These are phyloP conservation scores for Galago senegalensis DNA, from an alignment of 2,797 vertebrate species.

Conservation along the genomic window DNA sequence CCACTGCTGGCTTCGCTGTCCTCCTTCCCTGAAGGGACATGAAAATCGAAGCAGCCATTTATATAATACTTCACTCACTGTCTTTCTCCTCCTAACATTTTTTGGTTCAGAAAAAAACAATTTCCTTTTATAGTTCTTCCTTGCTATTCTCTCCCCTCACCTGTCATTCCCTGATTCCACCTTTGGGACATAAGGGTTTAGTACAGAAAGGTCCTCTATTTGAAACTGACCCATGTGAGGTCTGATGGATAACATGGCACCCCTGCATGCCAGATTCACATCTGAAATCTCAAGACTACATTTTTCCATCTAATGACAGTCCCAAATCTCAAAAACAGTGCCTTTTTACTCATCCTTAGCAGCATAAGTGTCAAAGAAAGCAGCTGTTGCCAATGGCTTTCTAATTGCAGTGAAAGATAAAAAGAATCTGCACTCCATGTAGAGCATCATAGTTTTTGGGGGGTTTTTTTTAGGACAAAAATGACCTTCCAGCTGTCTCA, in stretches of 20 bases:
- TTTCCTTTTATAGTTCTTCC: not conserved
- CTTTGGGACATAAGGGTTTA: not conserved
- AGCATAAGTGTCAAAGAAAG: fast-evolving
- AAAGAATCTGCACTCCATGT: not conserved
- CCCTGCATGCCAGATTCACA: not conserved
- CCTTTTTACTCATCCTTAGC: too few relatives aligned
- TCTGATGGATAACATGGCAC: not conserved
- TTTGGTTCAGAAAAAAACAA: fast-evolving
- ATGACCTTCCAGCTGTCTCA: too few relatives aligned
- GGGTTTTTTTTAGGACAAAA: not conserved
- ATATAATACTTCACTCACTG: not conserved
- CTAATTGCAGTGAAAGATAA: not conserved
- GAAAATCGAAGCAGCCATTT: not conserved
- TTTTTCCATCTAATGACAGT: not conserved
- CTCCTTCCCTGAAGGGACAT: constrained; percentile 65
- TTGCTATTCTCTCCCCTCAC: fast-evolving
- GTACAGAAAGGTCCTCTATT: not conserved
- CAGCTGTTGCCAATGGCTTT: not conserved
- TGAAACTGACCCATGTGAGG: fast-evolving
- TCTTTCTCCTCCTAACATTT: fast-evolving
- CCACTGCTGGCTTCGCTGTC: constrained; percentile 38
- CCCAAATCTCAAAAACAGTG: fast-evolving
- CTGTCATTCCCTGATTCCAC: not conserved
- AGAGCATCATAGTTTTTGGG: fast-evolving
- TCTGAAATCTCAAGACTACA: not conserved